Evolutionary conservation across 2,888 invertebrate species (phyloP).

Genomic region (Drosophila niveifrons): DNA sequence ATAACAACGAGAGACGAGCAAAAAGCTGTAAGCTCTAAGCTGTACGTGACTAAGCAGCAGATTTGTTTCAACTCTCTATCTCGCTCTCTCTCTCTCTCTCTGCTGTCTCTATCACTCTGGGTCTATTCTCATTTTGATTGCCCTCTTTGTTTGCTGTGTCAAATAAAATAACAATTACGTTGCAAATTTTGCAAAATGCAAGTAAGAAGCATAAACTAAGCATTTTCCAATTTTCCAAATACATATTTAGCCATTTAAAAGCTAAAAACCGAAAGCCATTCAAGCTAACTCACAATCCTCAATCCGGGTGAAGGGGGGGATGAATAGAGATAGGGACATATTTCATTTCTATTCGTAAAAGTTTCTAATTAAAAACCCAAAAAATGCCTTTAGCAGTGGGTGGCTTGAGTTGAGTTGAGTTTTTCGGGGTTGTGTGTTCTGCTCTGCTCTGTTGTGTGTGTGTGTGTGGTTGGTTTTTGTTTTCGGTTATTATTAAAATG

Average conservation of each 20-base stretch:
- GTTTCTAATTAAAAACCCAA: slow-evolving; percentile 68
- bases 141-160: slow-evolving; percentile 49
- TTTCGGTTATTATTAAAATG: slow-evolving; percentile 78
- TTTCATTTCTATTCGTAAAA: slow-evolving; percentile 64
- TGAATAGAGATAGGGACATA: slow-evolving; percentile 29
- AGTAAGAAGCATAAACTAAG: slow-evolving; percentile 42
- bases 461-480: slow-evolving; percentile 55
- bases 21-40: slow-evolving; percentile 25
- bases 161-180: slow-evolving; percentile 69
- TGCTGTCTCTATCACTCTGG: background rate
- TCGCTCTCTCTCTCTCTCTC: background rate
- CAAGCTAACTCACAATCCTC: background rate
- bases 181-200: slow-evolving; percentile 49
- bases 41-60: slow-evolving; percentile 66
- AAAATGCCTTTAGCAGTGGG: slow-evolving; percentile 57
- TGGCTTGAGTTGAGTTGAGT: slow-evolving; percentile 12
- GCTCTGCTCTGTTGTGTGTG: slow-evolving; percentile 5
- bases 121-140: slow-evolving; percentile 27
- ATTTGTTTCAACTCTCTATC: slow-evolving; percentile 36
- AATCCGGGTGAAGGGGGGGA: background rate
- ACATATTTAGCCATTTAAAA: slow-evolving; percentile 61
- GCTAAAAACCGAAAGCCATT: slow-evolving; percentile 27
- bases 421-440: slow-evolving; percentile 4
- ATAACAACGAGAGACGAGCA: slow-evolving; percentile 4
- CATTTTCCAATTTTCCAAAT: slow-evolving; percentile 63